Percentiles rank a stretch among this genome's conserved stretches.
Conservation (phyloP, 1,140 invertebrate genomes). For the Odontomachus brunneus region DNA sequence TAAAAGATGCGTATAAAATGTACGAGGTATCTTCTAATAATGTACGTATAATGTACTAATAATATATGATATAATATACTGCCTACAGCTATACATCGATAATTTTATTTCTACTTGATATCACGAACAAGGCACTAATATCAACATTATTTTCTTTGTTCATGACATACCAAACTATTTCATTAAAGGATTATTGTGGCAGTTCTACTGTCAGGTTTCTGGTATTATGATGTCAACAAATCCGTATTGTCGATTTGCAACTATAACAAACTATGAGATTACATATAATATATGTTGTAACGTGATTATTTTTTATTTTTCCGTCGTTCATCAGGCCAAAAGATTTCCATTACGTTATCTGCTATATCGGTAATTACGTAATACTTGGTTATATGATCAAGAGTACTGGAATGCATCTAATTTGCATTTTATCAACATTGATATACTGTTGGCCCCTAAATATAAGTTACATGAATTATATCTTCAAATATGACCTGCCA, state of each 20-base stretch:
- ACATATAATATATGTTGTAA: conserved; percentile 56
- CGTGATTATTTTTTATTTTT: conserved; percentile 57
- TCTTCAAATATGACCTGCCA: conserved; percentile 30
- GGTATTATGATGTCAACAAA: conserved; percentile 53
- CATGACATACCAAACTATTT: conserved; percentile 55
- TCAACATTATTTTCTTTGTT: conserved; percentile 63
- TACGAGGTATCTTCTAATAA: conserved; percentile 48
- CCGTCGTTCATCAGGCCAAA: conserved; percentile 42
- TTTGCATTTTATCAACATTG: conserved; percentile 71
- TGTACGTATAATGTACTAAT: conserved; percentile 56
- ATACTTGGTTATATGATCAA: conserved; percentile 6
- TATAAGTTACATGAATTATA: background rate
- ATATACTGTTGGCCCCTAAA: conserved; percentile 64
- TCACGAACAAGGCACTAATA: conserved; percentile 64
- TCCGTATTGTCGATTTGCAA: conserved; percentile 57
- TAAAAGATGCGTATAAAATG: conserved; percentile 46
- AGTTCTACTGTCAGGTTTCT: conserved; percentile 43
- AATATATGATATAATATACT: conserved; percentile 49
- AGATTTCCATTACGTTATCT: conserved; percentile 43
- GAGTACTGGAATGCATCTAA: conserved; percentile 74
- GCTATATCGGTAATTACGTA: conserved; percentile 15
- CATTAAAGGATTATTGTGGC: conserved; percentile 46
- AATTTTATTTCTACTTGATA: conserved; percentile 56
- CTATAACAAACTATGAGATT: conserved; percentile 56
- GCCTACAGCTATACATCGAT: conserved; percentile 68